phyloP scores from a whole-genome alignment of 2,113 vertebrate species.

The Myodes glareolus region DNA sequence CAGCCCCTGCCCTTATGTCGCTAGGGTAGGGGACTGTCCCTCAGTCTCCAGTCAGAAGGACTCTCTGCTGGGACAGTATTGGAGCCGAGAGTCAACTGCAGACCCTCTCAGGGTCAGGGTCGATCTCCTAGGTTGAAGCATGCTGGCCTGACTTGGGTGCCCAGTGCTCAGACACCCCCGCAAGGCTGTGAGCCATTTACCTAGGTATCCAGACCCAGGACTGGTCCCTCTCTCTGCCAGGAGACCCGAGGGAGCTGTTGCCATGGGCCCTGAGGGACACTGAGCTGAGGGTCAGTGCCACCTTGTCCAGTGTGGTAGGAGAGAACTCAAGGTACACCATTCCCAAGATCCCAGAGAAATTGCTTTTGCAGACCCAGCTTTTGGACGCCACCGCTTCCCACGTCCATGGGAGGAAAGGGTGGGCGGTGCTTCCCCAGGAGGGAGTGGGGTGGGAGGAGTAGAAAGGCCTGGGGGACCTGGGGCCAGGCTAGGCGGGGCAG shows the following conservation, averaged over 20 bases:
- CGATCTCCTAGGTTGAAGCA: neutral
- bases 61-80: neutral
- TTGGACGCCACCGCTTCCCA: constrained; percentile 50
- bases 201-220: too few relatives aligned
- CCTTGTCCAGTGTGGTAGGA: neutral
- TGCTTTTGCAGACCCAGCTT: constrained; percentile 48
- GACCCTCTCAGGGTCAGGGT: neutral
- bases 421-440: constrained; percentile 57
- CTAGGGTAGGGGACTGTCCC: accelerated
- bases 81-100: neutral
- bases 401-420: neutral
- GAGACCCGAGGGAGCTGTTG: too few relatives aligned
- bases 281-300: neutral
- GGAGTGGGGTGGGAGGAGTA: neutral
- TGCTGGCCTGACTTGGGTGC: neutral
- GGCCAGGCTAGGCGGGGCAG: constrained; percentile 25
- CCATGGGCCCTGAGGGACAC: neutral
- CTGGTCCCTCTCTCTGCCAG: neutral
- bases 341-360: constrained; percentile 61
- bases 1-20: neutral
- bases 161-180: accelerated
- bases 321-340: constrained; percentile 12
- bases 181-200: neutral
- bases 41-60: too few relatives aligned
- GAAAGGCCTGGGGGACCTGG: constrained; percentile 51